Percentiles rank a stretch among this genome's conserved stretches.
These are phyloP conservation scores for Oryzias celebensis DNA, from an alignment of 2,113 vertebrate species.

Conservation along the genomic window DNA sequence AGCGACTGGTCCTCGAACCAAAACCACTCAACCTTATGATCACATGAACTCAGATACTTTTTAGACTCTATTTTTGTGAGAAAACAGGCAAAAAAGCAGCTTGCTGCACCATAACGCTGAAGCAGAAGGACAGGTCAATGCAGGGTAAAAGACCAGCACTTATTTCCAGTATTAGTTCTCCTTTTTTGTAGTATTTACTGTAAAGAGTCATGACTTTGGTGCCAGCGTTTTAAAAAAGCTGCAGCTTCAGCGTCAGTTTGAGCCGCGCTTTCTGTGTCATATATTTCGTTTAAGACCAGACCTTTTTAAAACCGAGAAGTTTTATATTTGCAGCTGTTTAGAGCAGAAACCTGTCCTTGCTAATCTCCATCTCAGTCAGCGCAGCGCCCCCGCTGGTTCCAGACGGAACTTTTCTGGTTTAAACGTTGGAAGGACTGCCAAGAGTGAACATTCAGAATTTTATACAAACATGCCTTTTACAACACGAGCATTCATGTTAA, in stretches of 20 bases:
- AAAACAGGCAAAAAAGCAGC: conserved; percentile 44
- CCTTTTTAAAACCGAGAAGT: background rate
- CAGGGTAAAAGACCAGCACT: conserved; percentile 70
- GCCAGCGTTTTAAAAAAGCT: conserved; percentile 46
- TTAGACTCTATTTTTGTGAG: conserved; percentile 60
- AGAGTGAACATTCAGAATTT: conserved; percentile 71
- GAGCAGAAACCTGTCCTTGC: no score
- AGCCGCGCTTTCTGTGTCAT: conserved; percentile 34
- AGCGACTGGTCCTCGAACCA: conserved; percentile 15
- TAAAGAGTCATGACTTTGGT: conserved; percentile 37
- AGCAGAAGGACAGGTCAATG: conserved; percentile 54
- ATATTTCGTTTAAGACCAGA: conserved; percentile 48
- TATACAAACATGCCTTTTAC: conserved; percentile 79
- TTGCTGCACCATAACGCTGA: conserved; percentile 47
- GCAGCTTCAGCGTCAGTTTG: conserved; percentile 28
- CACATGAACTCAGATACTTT: conserved; percentile 33
- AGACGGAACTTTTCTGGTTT: conserved; percentile 15
- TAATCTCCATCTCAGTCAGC: conserved; percentile 18
- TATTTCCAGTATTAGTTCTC: conserved; percentile 20
- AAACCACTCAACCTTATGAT: conserved; percentile 35
- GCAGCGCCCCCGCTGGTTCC: conserved; percentile 23
- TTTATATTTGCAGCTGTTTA: conserved; percentile 24
- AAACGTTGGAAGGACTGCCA: conserved; percentile 42
- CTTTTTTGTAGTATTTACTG: conserved; percentile 29
- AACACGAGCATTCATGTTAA: conserved; percentile 63